These are phyloP conservation scores for Cephus rjabovi DNA, from an alignment of 2,888 invertebrate genomes.

Conservation along the genomic window DNA sequence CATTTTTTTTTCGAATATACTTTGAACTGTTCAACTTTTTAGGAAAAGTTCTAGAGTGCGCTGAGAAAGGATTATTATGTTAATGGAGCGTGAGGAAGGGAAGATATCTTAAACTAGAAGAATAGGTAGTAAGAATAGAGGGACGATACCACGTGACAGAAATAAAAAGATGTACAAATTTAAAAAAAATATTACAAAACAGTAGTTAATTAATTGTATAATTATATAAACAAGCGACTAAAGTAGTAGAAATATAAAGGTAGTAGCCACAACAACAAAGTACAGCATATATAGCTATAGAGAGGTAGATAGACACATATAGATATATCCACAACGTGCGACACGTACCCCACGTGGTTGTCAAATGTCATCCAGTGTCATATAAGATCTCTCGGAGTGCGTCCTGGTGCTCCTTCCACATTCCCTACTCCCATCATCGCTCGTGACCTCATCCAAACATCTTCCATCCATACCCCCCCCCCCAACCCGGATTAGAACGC, in stretches of 20 bases:
- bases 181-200: neutral
- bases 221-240: neutral
- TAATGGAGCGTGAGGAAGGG: neutral
- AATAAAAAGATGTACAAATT: neutral
- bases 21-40: neutral
- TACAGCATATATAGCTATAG: neutral
- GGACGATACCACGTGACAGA: neutral
- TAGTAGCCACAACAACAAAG: neutral
- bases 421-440: neutral
- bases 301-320: neutral
- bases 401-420: neutral
- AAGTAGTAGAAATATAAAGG: neutral
- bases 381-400: neutral
- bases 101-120: neutral
- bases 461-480: neutral
- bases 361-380: slow-evolving; percentile 6
- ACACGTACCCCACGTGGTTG: slow-evolving; percentile 12
- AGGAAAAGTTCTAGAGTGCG: neutral
- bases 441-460: neutral
- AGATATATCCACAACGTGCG: neutral
- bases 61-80: neutral
- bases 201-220: neutral
- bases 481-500: neutral
- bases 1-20: neutral
- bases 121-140: neutral